Evolutionary conservation across 2,797 vertebrate species (phyloP).

Genomic region (Sebastes wilsoni): DNA sequence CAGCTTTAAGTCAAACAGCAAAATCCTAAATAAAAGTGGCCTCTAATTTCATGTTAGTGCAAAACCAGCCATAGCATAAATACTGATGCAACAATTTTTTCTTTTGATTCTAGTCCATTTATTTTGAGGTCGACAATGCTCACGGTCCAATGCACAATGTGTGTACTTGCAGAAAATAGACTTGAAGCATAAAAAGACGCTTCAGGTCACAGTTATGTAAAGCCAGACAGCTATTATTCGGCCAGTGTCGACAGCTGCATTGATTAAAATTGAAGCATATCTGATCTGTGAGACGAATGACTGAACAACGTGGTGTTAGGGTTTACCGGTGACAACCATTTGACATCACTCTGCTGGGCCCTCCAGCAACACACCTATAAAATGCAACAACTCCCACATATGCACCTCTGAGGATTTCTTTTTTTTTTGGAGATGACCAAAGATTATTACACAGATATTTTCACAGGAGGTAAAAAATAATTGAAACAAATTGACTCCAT

Average conservation of each 20-base stretch:
- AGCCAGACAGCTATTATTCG: not conserved
- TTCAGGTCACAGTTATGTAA: slow-evolving; percentile 13
- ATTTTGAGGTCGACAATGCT: not conserved
- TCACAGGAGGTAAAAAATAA: slow-evolving; percentile 55
- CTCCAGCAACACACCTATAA: slow-evolving; percentile 32
- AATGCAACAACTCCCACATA: slow-evolving; percentile 24
- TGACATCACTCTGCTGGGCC: slow-evolving; percentile 34
- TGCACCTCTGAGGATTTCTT: slow-evolving; percentile 30
- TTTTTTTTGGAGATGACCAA: slow-evolving; percentile 53
- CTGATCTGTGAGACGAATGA: slow-evolving; percentile 7
- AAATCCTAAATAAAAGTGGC: not conserved
- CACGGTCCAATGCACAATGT: not conserved
- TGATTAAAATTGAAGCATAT: slow-evolving; percentile 31
- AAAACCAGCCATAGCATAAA: not conserved
- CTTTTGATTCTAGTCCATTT: not conserved
- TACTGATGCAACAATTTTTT: not conserved
- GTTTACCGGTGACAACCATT: slow-evolving; percentile 36
- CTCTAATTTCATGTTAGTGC: not conserved
- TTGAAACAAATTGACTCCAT: slow-evolving; percentile 70
- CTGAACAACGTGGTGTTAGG: slow-evolving; percentile 15
- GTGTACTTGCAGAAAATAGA: not conserved
- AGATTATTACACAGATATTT: slow-evolving; percentile 68
- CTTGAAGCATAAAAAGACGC: not conserved
- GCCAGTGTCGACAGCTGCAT: not conserved
- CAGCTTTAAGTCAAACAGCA: not conserved